Evolutionary conservation across 2,888 invertebrate genomes (phyloP).

Genomic region (Cartodere bifasciata): DNA sequence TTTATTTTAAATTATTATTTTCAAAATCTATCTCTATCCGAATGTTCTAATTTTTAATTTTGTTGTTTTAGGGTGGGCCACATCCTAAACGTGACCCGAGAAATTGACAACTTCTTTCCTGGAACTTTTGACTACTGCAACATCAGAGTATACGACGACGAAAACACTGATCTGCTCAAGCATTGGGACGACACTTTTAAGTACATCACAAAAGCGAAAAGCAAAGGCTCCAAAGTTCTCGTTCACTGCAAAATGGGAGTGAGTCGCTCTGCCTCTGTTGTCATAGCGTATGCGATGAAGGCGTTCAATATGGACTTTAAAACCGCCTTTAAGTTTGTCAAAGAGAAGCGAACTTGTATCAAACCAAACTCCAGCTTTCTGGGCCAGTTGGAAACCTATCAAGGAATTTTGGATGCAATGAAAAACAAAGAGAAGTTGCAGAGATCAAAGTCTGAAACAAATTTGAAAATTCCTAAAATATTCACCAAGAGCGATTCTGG

Average conservation of each 20-base stretch:
- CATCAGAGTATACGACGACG: constrained; percentile 93
- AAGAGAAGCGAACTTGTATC: constrained; percentile 81
- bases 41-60: constrained; percentile 15
- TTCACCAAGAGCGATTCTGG: no score
- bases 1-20: no score
- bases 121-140: constrained; percentile 94
- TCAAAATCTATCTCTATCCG: constrained; percentile 10
- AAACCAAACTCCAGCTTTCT: constrained; percentile 94
- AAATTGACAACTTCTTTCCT: constrained; percentile 99
- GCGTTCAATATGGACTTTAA: constrained; percentile 88
- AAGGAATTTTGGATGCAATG: constrained; percentile 79
- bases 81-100: constrained; percentile 94
- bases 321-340: constrained; percentile 80
- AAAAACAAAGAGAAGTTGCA: constrained; percentile 88
- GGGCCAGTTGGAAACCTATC: constrained; percentile 84
- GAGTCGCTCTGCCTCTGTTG: constrained; percentile 94
- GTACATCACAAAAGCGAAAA: constrained; percentile 86
- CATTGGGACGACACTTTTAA: constrained; percentile 97
- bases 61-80: constrained; percentile 69
- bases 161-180: constrained; percentile 89
- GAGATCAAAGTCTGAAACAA: constrained; percentile 87
- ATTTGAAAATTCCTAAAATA: constrained; percentile 59
- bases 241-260: constrained; percentile 99
- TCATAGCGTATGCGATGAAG: constrained; percentile 98
- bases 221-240: constrained; percentile 83